These are phyloP conservation scores for Lophura nycthemera DNA, from an alignment of 2,113 vertebrate genomes.

Conservation along the genomic window DNA sequence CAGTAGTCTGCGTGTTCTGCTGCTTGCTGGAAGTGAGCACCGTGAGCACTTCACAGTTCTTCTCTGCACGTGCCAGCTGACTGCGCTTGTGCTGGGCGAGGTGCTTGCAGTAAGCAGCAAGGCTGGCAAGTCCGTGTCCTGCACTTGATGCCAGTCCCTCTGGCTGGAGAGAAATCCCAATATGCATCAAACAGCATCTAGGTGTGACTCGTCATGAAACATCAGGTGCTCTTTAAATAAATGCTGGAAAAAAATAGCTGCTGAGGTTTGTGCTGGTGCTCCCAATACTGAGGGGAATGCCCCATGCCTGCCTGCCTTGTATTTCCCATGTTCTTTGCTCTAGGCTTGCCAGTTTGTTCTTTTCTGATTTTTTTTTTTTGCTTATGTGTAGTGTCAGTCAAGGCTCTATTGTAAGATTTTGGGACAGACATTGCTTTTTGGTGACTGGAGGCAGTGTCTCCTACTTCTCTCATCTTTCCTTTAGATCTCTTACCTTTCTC, in stretches of 20 bases:
- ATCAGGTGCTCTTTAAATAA: slow-evolving; percentile 47
- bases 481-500: not conserved
- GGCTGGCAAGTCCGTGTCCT: not conserved
- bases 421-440: not conserved
- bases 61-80: rapidly evolving
- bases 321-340: slow-evolving; percentile 26
- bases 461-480: not conserved
- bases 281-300: not conserved
- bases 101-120: not conserved
- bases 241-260: not conserved
- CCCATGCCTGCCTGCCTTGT: not conserved
- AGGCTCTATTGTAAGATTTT: slow-evolving; percentile 4
- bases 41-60: rapidly evolving
- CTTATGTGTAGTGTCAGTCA: not conserved
- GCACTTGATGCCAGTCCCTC: not conserved
- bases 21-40: not conserved
- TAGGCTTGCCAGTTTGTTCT: slow-evolving; percentile 9
- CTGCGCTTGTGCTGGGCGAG: not conserved
- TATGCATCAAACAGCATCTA: not conserved
- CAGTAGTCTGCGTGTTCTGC: not conserved
- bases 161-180: not conserved
- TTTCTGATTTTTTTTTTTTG: slow-evolving; percentile 24
- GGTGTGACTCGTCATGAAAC: not conserved
- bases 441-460: slow-evolving; percentile 4
- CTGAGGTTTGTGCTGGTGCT: not conserved